Base-by-base conservation (phyloP, 37 sponge, comb jelly and placozoan species). In the Ephydatia muelleri region DNA sequence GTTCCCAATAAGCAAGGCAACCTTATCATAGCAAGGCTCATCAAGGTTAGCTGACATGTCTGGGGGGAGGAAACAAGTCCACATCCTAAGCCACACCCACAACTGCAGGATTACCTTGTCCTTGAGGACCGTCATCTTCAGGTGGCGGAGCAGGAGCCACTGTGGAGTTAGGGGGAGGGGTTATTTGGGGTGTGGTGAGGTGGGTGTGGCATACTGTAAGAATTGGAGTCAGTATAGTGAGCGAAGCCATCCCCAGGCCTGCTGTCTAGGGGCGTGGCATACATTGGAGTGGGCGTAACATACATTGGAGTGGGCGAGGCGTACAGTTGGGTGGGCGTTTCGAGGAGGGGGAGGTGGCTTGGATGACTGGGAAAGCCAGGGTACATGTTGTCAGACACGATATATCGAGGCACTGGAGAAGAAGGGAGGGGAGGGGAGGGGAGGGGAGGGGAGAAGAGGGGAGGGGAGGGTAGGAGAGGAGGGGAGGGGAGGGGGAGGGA, bases 1-100 rank as follows among this genome's bases (percentile, higher is more conserved):
- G 83, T 98, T 98, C 70, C 99, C 99, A 48, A 98, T 94, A 39
- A 98, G 81, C 37, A 98, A 91, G 27, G 99, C 99, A 49, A 98
- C 94, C 81, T 97, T 97, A 71, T 94, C 97, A 68, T 85, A 86
- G 76, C 97, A 96, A 0, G 76, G 80, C 35, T 87, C 77, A 8
- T 75, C 69, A 33, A 81, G 82, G 70, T 87, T 77, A 14, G 88
- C 57, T 9, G 21, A 49, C 67, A 48, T 43, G 26, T 80, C 87
- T 74, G 36, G 75, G 36, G 32, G 36, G 21, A 0, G 5, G 36
- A 9, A 12, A 71, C 70, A 26, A 30, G 32, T 34, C 19, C 9
- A 57, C 57, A 16, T 16, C n/a, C n/a, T n/a, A n/a, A n/a, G n/a
- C n/a, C n/a, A n/a, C n/a, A n/a, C n/a, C 57, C 57, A 57, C 16